phyloP scores from a whole-genome alignment of 2,888 invertebrate species.

The Nasonia oneida region DNA sequence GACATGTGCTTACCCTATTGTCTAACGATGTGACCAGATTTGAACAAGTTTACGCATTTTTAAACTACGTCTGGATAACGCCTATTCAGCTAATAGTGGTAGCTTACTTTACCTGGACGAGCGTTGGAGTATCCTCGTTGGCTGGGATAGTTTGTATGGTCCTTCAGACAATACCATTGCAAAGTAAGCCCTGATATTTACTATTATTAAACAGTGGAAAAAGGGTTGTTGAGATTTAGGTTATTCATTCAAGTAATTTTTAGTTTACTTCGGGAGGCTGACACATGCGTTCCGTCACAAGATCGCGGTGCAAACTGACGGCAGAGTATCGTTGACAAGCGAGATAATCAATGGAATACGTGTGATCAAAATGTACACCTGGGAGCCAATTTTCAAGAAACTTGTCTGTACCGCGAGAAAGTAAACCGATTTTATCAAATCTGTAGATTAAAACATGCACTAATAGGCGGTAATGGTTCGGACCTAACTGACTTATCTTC shows the following conservation, averaged over 20 bases:
- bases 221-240: neutral
- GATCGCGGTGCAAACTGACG: constrained; percentile 83
- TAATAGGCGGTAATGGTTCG: neutral
- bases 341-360: constrained; percentile 89
- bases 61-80: constrained; percentile 90
- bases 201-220: too few species aligned
- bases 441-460: neutral
- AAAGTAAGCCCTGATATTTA: constrained; percentile 76
- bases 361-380: constrained; percentile 93
- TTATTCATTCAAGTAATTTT: constrained; percentile 42
- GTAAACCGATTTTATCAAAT: constrained; percentile 76
- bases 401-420: constrained; percentile 85
- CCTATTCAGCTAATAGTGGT: constrained; percentile 86
- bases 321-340: constrained; percentile 89
- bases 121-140: constrained; percentile 81
- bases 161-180: constrained; percentile 80
- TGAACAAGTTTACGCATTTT: constrained; percentile 85
- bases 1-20: constrained; percentile 90
- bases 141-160: constrained; percentile 83
- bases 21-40: constrained; percentile 93
- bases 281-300: constrained; percentile 79
- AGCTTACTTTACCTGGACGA: constrained; percentile 82
- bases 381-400: constrained; percentile 89
- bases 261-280: constrained; percentile 80
- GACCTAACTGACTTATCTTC: neutral